Conservation (phyloP, 2,797 vertebrate species). For the Tinamus major region DNA sequence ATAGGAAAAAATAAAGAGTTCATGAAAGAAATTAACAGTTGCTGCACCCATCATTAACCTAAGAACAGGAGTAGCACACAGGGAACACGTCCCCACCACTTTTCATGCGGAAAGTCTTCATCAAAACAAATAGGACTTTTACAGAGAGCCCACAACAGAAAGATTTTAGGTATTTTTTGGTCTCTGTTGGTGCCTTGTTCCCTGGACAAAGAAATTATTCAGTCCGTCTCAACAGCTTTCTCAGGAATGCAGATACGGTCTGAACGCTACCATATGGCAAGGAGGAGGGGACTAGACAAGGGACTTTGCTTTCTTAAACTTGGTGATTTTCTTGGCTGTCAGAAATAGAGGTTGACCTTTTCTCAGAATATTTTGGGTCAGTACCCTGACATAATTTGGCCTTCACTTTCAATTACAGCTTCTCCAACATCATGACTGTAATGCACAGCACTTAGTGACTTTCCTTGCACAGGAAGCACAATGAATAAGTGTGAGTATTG, state of each 20-base stretch:
- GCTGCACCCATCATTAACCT: not conserved
- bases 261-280: slow-evolving; percentile 29
- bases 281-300: not conserved
- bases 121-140: not conserved
- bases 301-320: slow-evolving; percentile 50
- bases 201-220: slow-evolving; percentile 33
- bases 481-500: not conserved
- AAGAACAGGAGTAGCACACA: not conserved
- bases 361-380: not conserved
- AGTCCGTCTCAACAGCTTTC: slow-evolving; percentile 6
- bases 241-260: slow-evolving; percentile 23
- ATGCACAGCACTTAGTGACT: not conserved
- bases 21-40: not conserved
- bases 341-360: not conserved
- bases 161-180: not conserved
- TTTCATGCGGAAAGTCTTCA: not conserved
- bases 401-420: not conserved
- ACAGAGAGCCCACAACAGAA: not conserved
- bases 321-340: not conserved
- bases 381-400: slow-evolving; percentile 40
- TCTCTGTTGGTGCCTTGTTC: slow-evolving; percentile 40
- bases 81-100: not conserved
- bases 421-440: not conserved
- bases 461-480: not conserved
- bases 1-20: not conserved